Evolutionary conservation across 2,113 vertebrate species (phyloP).

Genomic region (Prolemur simus): DNA sequence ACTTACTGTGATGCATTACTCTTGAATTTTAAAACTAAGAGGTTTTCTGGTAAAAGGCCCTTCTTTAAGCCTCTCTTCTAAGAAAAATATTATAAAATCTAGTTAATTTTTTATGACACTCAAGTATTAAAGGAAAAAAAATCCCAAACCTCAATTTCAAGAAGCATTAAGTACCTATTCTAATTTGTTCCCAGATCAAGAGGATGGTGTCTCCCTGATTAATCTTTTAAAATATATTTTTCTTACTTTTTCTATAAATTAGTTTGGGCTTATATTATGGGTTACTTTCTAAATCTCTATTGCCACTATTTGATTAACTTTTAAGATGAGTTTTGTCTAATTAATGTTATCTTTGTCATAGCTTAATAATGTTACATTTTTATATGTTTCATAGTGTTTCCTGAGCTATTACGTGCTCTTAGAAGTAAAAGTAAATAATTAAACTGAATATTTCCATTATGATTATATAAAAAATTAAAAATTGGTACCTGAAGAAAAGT

Average conservation of each 20-base stretch:
- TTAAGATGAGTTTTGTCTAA: conserved; percentile 2
- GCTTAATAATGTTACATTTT: background rate
- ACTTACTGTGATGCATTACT: background rate
- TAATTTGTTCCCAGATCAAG: background rate
- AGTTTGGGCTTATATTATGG: background rate
- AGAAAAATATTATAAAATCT: background rate
- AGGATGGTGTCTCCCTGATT: background rate
- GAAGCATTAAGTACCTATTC: background rate
- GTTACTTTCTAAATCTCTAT: background rate
- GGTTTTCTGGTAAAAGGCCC: background rate
- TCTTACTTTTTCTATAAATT: background rate
- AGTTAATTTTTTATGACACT: background rate
- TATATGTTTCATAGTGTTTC: background rate
- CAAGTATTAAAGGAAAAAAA: background rate
- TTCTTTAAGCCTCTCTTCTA: background rate
- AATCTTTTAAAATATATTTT: background rate
- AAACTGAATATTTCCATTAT: background rate
- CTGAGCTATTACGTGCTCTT: background rate
- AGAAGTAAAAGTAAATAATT: background rate
- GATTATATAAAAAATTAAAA: background rate
- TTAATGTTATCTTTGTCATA: background rate
- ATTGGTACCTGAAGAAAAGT: background rate
- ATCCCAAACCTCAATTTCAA: background rate
- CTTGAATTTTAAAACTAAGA: background rate
- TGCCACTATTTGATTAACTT: background rate